Percentiles rank a stretch among this genome's conserved stretches.
Conservation (phyloP, 2,797 vertebrate species). For the Sparus aurata region DNA sequence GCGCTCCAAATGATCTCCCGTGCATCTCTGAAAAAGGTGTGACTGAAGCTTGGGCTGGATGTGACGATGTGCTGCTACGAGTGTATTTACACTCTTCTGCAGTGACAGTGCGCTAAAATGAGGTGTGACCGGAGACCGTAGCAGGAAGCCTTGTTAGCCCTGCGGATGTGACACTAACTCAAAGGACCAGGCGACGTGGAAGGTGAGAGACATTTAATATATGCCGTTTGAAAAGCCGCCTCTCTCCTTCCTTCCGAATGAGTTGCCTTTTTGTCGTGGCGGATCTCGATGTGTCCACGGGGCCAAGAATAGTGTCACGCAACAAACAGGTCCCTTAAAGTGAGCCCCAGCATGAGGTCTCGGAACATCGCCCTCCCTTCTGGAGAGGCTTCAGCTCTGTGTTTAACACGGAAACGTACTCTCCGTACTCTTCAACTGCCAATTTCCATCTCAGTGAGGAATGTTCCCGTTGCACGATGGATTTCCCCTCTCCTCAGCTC, state of each 20-base stretch:
- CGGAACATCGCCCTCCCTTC: slow-evolving; percentile 29
- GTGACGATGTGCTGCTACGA: neutral
- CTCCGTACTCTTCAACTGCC: slow-evolving; percentile 31
- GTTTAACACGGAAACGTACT: slow-evolving; percentile 37
- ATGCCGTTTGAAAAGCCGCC: slow-evolving; percentile 72
- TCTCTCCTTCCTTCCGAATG: slow-evolving; percentile 27
- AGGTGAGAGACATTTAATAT: slow-evolving; percentile 71
- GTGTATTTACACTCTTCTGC: slow-evolving; percentile 28
- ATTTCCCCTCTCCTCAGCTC: slow-evolving; percentile 13
- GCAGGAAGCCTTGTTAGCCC: slow-evolving; percentile 69
- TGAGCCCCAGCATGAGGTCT: slow-evolving; percentile 51
- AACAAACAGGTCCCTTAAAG: slow-evolving; percentile 74
- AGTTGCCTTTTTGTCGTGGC: slow-evolving; percentile 64
- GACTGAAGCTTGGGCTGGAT: slow-evolving; percentile 29
- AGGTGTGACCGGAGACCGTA: slow-evolving; percentile 51
- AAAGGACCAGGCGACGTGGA: slow-evolving; percentile 57
- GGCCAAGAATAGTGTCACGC: slow-evolving; percentile 71
- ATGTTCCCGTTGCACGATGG: slow-evolving; percentile 30
- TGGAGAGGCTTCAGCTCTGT: slow-evolving; percentile 38
- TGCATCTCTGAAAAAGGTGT: neutral
- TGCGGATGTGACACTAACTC: slow-evolving; percentile 56
- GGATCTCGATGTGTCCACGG: slow-evolving; percentile 62
- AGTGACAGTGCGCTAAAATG: slow-evolving; percentile 54
- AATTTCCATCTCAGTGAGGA: slow-evolving; percentile 55
- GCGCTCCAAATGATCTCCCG: neutral